phyloP scores from a whole-genome alignment of 2,888 invertebrate genomes.

The Xanthostigma xanthostigma region DNA sequence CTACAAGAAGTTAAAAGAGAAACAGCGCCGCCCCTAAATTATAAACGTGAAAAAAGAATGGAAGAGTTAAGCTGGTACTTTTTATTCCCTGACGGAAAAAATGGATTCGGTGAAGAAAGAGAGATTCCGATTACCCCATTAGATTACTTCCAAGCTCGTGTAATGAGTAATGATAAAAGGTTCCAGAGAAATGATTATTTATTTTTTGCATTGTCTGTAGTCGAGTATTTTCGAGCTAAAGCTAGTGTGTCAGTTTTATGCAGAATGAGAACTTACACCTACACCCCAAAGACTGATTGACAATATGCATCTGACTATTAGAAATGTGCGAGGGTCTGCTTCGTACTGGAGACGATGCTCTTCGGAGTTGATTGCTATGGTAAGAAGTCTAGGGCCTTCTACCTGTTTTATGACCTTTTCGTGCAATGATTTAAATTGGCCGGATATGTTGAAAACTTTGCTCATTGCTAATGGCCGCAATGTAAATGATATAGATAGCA shows the following conservation, averaged over 20 bases:
- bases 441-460: slow-evolving; percentile 21
- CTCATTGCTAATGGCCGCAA: slow-evolving; percentile 17
- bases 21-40: too few species aligned
- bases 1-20: too few species aligned
- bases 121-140: too few species aligned
- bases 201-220: slow-evolving; percentile 20
- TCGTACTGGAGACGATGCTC: slow-evolving; percentile 18
- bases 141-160: too few species aligned
- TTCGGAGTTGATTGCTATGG: slow-evolving; percentile 20
- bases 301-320: slow-evolving; percentile 21
- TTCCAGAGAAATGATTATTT: too few species aligned
- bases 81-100: too few species aligned
- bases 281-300: slow-evolving; percentile 10
- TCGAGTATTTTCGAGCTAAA: slow-evolving; percentile 17
- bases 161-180: too few species aligned
- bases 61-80: too few species aligned
- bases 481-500: neutral
- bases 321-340: slow-evolving; percentile 19
- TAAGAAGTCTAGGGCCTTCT: slow-evolving; percentile 20
- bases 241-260: slow-evolving; percentile 18
- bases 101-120: too few species aligned
- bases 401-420: slow-evolving; percentile 19
- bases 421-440: slow-evolving; percentile 15
- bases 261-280: slow-evolving; percentile 14
- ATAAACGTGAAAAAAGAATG: too few species aligned